Evolutionary conservation across 2,113 vertebrate genomes (phyloP).

Genomic region (Struthio camelus): DNA sequence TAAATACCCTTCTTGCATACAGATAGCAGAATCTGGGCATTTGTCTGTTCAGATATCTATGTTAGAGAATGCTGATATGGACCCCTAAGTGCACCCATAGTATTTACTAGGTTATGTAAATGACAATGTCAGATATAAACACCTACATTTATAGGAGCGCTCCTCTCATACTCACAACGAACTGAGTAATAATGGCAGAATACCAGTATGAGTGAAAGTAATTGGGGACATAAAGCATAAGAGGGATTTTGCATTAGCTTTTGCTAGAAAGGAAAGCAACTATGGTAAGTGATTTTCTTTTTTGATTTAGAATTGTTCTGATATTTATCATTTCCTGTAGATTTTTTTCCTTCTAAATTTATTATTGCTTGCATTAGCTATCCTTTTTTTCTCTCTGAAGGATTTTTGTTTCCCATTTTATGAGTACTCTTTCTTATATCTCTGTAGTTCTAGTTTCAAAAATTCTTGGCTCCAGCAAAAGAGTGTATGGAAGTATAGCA

Average conservation of each 20-base stretch:
- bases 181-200: not conserved
- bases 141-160: not conserved
- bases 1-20: not conserved
- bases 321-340: not conserved
- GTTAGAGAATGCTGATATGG: not conserved
- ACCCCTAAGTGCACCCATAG: not conserved
- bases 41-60: not conserved
- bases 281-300: not conserved
- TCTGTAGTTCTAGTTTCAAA: not conserved
- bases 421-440: not conserved
- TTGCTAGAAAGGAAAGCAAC: not conserved
- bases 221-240: not conserved
- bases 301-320: not conserved
- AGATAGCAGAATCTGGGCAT: not conserved
- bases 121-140: not conserved
- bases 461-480: not conserved
- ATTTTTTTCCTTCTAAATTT: not conserved
- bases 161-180: rapidly evolving
- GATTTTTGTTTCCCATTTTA: not conserved
- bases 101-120: not conserved
- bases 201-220: not conserved
- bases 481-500: not conserved
- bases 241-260: not conserved
- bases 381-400: not conserved
- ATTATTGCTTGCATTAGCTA: not conserved